Conservation (phyloP, 92 coral and sea anemone genomes). For the Palythoa heliodiscus region DNA sequence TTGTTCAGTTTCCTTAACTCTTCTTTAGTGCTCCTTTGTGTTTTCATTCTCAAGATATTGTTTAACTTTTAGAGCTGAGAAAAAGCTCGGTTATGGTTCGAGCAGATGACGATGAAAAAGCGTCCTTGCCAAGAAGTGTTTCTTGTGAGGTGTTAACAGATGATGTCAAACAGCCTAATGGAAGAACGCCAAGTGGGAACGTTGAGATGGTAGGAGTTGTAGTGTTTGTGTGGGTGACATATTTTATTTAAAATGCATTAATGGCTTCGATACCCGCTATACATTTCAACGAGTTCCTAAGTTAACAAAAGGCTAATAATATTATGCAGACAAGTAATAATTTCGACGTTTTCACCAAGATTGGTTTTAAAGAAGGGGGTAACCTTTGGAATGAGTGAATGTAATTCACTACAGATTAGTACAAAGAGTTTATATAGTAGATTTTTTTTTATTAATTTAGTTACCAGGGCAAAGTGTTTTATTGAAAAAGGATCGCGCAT, state of each 20-base stretch:
- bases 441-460: no score
- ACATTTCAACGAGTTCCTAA: background rate
- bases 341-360: background rate
- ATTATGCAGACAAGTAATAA: background rate
- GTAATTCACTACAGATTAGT: no score
- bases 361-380: background rate
- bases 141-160: constrained; percentile 22
- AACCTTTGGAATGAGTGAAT: no score
- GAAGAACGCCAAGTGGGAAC: background rate
- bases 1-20: no score
- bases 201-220: background rate
- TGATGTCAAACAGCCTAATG: background rate
- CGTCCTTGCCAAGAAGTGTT: constrained; percentile 15
- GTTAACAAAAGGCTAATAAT: no score
- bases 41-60: background rate
- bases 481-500: no score
- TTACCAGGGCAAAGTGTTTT: background rate
- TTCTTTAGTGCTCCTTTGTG: no score
- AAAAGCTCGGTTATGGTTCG: constrained; percentile 22
- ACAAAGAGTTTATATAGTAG: no score
- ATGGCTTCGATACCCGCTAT: background rate
- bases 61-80: constrained; percentile 14
- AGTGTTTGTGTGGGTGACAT: background rate
- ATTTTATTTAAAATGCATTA: background rate
- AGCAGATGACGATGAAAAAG: background rate